phyloP scores from a whole-genome alignment of 2,888 invertebrate genomes.

The Hypolimnas misippus region DNA sequence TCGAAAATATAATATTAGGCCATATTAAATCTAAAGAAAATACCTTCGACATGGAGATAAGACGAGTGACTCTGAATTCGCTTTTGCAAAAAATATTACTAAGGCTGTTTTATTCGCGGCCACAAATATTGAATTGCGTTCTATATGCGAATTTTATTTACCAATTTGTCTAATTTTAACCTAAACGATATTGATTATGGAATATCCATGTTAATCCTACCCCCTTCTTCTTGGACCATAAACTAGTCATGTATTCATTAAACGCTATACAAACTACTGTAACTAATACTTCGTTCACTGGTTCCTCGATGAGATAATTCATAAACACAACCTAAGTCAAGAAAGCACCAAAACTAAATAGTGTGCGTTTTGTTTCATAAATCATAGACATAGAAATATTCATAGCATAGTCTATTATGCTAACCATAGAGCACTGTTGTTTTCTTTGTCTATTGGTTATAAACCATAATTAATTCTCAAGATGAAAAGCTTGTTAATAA shows the following conservation, averaged over 20 bases:
- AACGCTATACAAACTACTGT: slow-evolving; percentile 4
- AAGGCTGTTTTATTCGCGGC: too few relatives aligned
- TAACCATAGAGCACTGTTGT: background rate
- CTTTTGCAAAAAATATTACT: too few relatives aligned
- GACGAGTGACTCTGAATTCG: too few relatives aligned
- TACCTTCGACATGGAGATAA: too few relatives aligned
- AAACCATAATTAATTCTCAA: background rate
- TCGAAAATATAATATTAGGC: too few relatives aligned
- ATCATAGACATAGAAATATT: background rate
- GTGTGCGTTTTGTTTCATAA: slow-evolving; percentile 36
- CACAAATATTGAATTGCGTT: background rate
- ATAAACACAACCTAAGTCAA: slow-evolving; percentile 61
- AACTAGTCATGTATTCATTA: background rate
- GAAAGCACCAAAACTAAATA: slow-evolving; percentile 47
- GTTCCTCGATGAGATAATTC: slow-evolving; percentile 22
- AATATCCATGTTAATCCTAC: background rate
- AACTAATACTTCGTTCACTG: slow-evolving; percentile 29
- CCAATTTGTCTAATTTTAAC: background rate
- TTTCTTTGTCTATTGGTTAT: background rate
- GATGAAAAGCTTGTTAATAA: background rate
- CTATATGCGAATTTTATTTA: background rate
- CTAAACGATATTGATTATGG: background rate
- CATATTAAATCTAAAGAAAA: too few relatives aligned
- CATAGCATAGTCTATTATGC: background rate
- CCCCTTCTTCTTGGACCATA: slow-evolving; percentile 6